Base-by-base conservation (phyloP, 1,140 invertebrate genomes). In the Meloidogyne chitwoodi region DNA sequence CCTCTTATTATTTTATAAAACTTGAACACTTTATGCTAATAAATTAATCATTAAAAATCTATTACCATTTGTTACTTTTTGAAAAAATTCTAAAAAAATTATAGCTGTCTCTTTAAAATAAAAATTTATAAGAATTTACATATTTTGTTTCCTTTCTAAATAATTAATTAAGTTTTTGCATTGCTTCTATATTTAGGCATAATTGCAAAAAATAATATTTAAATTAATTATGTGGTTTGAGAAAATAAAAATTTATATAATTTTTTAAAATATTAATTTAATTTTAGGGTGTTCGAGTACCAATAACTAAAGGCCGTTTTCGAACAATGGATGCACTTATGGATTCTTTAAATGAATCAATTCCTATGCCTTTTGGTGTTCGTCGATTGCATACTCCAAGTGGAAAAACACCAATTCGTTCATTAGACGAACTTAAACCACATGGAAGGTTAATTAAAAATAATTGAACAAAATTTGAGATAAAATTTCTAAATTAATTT, bases 281-380 rank as follows among this genome's bases (percentile, higher is more conserved):
- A n/a, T 14, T 84, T 63, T 56, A 86, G 85, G 85, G 85, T 77
- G 73, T 87, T 19, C 83, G 86, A 16, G 77, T 86, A 34, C 85
- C 85, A 11, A 73, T 86, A 12, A 82, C 85, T 16, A 87, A 85
- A 74, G 76, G 80, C 12, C 81, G 86, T 11, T 86, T 86, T 69
- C 81, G 85, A 63, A 87, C 68, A 19, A 87, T 86, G 61, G 78
- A 87, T 62, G 78, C 80, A 26, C 75, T 86, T 24, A 68, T 86
- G 76, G 86, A 86, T 75, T 76, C 79, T 26, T 75, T 86, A 34
- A 86, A 86, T 68, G 63, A 62, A 11, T 81, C 66, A n/a, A 83
- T 86, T 38, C 68, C 65, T 31, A 56, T 87, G 79, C 84, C 83
- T 14, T 87, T 83, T 73, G 83, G 85, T 22, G 86, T 85, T 12